Evolutionary conservation across 2,113 vertebrate genomes (phyloP).

Genomic region (Elephas maximus): DNA sequence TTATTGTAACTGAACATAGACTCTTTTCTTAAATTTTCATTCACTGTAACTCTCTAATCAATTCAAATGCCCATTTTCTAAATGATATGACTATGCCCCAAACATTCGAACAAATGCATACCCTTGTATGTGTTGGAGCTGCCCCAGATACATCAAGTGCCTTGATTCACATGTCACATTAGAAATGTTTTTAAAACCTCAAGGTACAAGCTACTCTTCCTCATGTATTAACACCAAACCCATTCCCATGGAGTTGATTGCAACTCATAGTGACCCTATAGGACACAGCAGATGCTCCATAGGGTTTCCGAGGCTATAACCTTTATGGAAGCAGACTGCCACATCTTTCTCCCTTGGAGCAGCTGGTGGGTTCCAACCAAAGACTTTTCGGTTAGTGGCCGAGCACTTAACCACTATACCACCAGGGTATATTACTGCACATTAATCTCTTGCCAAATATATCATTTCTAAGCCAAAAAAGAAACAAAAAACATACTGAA

Average conservation of each 20-base stretch:
- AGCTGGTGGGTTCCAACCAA: not conserved
- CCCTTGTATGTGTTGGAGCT: not conserved
- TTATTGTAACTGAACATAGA: not conserved
- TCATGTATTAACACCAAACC: not conserved
- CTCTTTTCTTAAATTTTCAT: conserved; percentile 42
- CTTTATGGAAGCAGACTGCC: not conserved
- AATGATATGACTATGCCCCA: not conserved
- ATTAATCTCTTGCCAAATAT: conserved; percentile 27
- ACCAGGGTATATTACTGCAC: not conserved
- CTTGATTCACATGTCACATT: not conserved
- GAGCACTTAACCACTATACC: not conserved
- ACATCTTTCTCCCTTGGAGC: not conserved
- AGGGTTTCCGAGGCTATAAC: not conserved
- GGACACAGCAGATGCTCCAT: not conserved
- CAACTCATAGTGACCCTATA: not conserved
- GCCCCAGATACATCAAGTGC: not conserved
- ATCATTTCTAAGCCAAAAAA: conserved; percentile 45
- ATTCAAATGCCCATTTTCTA: conserved; percentile 30
- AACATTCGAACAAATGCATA: not conserved
- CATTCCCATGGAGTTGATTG: not conserved
- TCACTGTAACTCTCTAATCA: not conserved
- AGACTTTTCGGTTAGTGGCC: not conserved
- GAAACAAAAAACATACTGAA: conserved; percentile 65
- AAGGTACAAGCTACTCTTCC: not conserved
- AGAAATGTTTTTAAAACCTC: conserved; percentile 19